Conservation (phyloP, 2,888 invertebrate genomes). For the Lepeophtheirus nordmannii region DNA sequence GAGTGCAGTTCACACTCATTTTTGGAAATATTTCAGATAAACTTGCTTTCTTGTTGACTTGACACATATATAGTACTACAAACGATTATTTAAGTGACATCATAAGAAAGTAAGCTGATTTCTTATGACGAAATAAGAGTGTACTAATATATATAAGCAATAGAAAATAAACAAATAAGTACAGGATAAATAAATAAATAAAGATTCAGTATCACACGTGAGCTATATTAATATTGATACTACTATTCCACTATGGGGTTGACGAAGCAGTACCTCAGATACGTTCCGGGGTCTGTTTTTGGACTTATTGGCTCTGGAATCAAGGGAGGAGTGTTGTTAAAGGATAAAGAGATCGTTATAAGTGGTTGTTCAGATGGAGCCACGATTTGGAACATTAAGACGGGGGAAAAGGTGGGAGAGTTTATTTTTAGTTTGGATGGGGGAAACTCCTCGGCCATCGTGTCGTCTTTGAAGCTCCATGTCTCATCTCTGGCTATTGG, state of each 20-base stretch:
- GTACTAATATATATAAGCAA: no score
- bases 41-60: no score
- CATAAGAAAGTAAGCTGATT: no score
- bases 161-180: no score
- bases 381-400: conserved; percentile 79
- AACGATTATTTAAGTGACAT: no score
- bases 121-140: no score
- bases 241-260: conserved; percentile 49
- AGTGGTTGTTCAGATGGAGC: conserved; percentile 88
- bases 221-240: no score
- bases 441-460: conserved; percentile 58
- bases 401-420: conserved; percentile 58
- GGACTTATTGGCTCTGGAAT: conserved; percentile 57
- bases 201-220: no score
- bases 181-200: no score
- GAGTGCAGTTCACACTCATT: no score
- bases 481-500: conserved; percentile 71
- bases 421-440: conserved; percentile 62
- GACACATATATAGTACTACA: no score
- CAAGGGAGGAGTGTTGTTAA: conserved; percentile 3
- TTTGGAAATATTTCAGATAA: no score
- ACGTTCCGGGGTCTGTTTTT: conserved; percentile 62
- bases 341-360: conserved; percentile 42
- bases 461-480: conserved; percentile 43
- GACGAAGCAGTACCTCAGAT: conserved; percentile 86